Base-by-base conservation (phyloP, 1,140 invertebrate species). In the Macrobrachium nipponense region DNA sequence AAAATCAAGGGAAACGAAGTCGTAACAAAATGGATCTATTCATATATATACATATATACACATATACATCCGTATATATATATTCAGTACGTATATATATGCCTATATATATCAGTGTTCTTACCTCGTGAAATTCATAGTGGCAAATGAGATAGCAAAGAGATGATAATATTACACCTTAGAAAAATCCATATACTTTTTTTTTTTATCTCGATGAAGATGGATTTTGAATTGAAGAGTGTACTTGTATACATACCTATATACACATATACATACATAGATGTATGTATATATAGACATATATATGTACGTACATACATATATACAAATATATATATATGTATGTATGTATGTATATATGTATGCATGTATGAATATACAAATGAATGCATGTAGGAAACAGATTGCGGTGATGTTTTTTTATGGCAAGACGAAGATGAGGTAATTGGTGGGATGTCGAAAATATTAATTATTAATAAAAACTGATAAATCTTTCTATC, bases 201-300 rank as follows among this genome's bases (percentile, higher is more conserved):
- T 51, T 12, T 51, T 51, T 51, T 36, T 36, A 36, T 36, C 51
- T 51, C 51, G 51, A 51, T 51, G 51, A 51, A 51, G 51, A 51
- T 51, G 7, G 3, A 23, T n/a, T n/a, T 27, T 70, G 23, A 18
- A 62, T 27, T 23, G 44, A 58, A 43, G 44, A 12, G 8, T 76
- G 0, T 51, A 5, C 20, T 43, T 60, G 27, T 60, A 78, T 59
- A 58, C 36, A 78, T 60, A 78, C 23, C 17, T 78, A 60, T 60
- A 78, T 61, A 60, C 59, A 27, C 36, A 60, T 60, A 78, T 61
- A 78, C 27, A 61, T 59, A 27, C 20, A 23, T 78, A 6, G n/a
- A 77, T 61, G 10, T 79, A 77, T 79, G 76, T 79, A 79, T 79
- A 79, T 72, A 77, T 79, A 60, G 59, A 68, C 70, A 58, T 72